A percentile compares a stretch with the other conserved stretches of the same genome.
phyloP scores from a whole-genome alignment of 2,797 vertebrate genomes.

The Rhinophrynus dorsalis region DNA sequence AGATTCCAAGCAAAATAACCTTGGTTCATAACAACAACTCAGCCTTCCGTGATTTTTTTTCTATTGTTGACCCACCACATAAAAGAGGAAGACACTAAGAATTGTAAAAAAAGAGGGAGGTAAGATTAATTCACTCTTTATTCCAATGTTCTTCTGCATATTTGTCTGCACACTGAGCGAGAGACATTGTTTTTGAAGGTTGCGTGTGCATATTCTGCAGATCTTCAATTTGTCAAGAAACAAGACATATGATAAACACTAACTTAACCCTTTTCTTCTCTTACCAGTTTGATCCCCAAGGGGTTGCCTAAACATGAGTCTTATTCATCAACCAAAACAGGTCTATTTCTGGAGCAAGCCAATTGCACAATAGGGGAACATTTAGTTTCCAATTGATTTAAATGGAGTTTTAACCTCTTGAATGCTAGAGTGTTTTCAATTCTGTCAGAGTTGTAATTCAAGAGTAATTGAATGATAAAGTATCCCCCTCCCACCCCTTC shows the following conservation, averaged over 20 bases:
- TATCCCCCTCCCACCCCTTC: no score
- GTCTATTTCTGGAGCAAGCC: no score
- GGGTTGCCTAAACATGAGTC: no score
- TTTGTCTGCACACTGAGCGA: constrained; percentile 49
- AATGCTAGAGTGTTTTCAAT: no score
- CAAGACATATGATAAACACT: not conserved
- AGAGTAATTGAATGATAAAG: no score
- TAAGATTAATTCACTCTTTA: constrained; percentile 37
- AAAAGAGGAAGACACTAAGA: constrained; percentile 30
- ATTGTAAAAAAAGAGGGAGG: constrained; percentile 17
- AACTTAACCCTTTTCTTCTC: not conserved
- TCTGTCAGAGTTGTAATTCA: no score
- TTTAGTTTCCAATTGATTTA: no score
- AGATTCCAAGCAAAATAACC: constrained; percentile 47
- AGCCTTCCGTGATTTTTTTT: constrained; percentile 32
- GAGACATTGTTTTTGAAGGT: constrained; percentile 40
- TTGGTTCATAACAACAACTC: constrained; percentile 42
- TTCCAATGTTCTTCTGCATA: constrained; percentile 29
- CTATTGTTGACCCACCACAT: constrained; percentile 41
- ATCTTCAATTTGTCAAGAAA: not conserved
- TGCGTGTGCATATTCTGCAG: not conserved
- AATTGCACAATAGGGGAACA: no score
- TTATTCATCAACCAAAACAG: no score
- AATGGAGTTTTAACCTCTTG: no score
- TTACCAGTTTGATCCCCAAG: no score